Base-by-base conservation (phyloP, 2,113 vertebrate genomes). In the Eudyptes chrysolophus region DNA sequence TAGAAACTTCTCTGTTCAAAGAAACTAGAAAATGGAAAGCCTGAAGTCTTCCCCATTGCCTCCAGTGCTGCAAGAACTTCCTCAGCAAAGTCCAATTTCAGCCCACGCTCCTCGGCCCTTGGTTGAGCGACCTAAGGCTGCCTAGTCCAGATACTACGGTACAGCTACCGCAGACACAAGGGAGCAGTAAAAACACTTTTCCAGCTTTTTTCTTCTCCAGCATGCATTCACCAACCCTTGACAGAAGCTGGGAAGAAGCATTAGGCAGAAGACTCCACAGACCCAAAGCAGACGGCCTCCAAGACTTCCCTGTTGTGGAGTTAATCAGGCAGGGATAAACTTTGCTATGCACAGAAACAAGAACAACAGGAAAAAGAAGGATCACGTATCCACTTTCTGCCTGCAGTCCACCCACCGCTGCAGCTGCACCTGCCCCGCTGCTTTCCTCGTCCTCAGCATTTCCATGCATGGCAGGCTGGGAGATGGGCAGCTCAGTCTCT, bases 251-350 rank as follows among this genome's bases (percentile, higher is more conserved):
- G 58, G 69, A 87, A 54, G 46, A 60, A 84, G 38, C 1, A 0
- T 10, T 27, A 60, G 24, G 26, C 38, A 38, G 32, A 51, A 48
- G 32, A 17, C 16, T 27, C 40, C 30, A 66, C 11, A 74, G 51
- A 11, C 22, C 51, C 52, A 42, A 21, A 49, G 40, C 8, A 40
- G 19, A 13, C 34, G 40, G 27, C 14, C 36, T 22, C 24, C 49
- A 38, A 32, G 61, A 4, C 42, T n/a, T 62, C 60, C n/a, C 57
- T 0, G 0, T 8, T 19, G 18, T 1, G 7, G 55, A 72, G 18
- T n/a, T 29, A 6, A 78, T 19, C 49, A 22, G 40, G n/a, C n/a
- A 60, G 34, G 40, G 36, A 57, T 29, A 20, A 74, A 83, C 11
- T 40, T 42, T 3, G 3, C 57, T 19, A 8, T 1, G 3, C n/a